Percentiles rank a stretch among this genome's conserved stretches.
phyloP scores from a whole-genome alignment of 2,888 invertebrate genomes.

The Archips xylosteana region DNA sequence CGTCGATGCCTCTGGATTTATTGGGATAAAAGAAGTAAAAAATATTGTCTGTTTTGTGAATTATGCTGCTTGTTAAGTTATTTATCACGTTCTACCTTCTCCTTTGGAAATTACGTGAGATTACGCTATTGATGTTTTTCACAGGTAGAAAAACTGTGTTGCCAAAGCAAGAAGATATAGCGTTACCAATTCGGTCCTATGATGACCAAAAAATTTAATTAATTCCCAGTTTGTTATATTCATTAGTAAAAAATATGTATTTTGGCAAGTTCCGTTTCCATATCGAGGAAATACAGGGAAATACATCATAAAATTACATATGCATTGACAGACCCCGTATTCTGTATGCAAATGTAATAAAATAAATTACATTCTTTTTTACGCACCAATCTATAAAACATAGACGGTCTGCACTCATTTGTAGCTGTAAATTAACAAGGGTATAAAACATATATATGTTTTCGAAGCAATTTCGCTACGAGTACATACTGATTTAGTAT shows the following conservation, averaged over 20 bases:
- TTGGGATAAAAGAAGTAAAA: slow-evolving; percentile 3
- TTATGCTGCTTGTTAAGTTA: slow-evolving; percentile 5
- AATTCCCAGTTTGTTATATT: neutral
- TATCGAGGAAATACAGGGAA: neutral
- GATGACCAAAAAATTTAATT: neutral
- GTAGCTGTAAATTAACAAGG: slow-evolving; percentile 10
- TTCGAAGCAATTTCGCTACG: neutral
- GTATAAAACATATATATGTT: neutral
- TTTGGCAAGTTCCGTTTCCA: neutral
- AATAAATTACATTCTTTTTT: slow-evolving; percentile 24
- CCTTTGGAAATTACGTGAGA: neutral
- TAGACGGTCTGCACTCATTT: slow-evolving; percentile 9
- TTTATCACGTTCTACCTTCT: neutral
- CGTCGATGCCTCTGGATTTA: slow-evolving; percentile 23
- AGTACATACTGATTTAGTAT: slow-evolving; percentile 8
- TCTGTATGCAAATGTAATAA: slow-evolving; percentile 33
- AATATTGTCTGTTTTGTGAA: slow-evolving; percentile 11
- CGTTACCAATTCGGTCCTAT: neutral
- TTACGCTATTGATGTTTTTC: no score
- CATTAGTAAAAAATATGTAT: neutral
- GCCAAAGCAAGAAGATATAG: neutral
- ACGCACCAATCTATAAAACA: slow-evolving; percentile 8
- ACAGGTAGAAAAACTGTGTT: no score
- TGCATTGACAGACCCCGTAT: slow-evolving; percentile 27
- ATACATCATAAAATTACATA: slow-evolving; percentile 35